Conservation (phyloP, 2,797 vertebrate genomes). For the Distichodus sexfasciatus region DNA sequence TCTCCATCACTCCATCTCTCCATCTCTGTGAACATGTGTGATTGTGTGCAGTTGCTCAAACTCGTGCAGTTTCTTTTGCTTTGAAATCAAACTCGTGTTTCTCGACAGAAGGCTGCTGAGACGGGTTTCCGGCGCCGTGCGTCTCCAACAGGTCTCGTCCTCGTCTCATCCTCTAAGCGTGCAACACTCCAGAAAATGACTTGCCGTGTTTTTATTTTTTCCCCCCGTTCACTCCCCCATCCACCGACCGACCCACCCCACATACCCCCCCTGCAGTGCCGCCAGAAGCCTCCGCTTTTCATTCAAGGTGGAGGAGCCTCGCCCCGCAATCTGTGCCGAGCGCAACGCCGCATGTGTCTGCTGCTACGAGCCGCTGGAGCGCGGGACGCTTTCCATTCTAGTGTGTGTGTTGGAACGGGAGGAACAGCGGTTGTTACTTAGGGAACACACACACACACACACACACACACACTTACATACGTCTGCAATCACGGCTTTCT, state of each 20-base stretch:
- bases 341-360: constrained; percentile 29
- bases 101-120: constrained; percentile 33
- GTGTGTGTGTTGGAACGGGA: constrained; percentile 24
- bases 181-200: constrained; percentile 28
- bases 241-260: too few species aligned
- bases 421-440: constrained; percentile 24
- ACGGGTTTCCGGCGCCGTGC: constrained; percentile 49
- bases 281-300: constrained; percentile 37
- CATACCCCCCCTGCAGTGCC: too few species aligned
- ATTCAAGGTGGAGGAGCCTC: constrained; percentile 38
- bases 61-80: background rate
- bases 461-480: background rate
- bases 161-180: constrained; percentile 13
- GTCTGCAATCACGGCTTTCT: too few species aligned
- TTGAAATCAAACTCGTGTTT: constrained; percentile 9
- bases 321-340: constrained; percentile 31
- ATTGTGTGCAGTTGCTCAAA: too few species aligned
- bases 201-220: background rate
- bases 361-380: constrained; percentile 40
- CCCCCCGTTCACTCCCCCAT: background rate
- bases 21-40: background rate
- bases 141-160: constrained; percentile 46
- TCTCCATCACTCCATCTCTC: background rate
- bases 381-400: constrained; percentile 34
- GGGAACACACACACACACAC: background rate